phyloP scores from a whole-genome alignment of 2,888 invertebrate species.

The Seladonia tumulorum region DNA sequence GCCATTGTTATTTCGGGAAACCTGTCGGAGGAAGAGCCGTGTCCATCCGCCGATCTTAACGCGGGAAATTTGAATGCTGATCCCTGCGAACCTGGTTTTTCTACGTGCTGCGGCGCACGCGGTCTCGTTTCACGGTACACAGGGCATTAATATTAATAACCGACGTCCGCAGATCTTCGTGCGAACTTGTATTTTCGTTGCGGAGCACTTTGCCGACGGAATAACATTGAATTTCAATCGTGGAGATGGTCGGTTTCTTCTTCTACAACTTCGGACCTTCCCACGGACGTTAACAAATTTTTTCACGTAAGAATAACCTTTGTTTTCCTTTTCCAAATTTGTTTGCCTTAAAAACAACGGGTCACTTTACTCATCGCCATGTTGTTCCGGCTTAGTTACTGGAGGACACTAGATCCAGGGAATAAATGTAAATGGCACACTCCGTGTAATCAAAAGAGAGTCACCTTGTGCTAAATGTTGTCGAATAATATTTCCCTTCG shows the following conservation, averaged over 20 bases:
- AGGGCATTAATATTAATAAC: conserved; percentile 7
- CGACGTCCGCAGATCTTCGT: conserved; percentile 5
- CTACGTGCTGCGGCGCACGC: neutral
- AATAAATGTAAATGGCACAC: neutral
- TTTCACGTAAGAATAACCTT: neutral
- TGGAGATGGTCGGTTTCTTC: neutral
- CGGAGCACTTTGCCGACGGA: neutral
- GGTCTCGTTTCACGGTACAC: neutral
- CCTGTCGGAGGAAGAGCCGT: neutral
- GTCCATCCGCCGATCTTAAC: neutral
- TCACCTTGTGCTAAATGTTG: neutral
- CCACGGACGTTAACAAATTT: neutral
- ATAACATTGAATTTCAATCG: neutral
- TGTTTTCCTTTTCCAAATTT: neutral
- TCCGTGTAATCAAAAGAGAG: no score
- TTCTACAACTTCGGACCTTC: neutral
- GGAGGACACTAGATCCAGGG: no score
- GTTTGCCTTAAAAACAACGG: no score
- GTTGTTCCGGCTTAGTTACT: no score
- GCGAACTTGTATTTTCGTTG: neutral
- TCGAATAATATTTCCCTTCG: neutral
- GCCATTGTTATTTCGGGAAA: conserved; percentile 8
- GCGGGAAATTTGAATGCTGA: neutral
- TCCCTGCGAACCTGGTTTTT: neutral
- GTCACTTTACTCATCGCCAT: neutral